phyloP scores from a whole-genome alignment of 2,113 vertebrate species.

The Baryphthengus martii region DNA sequence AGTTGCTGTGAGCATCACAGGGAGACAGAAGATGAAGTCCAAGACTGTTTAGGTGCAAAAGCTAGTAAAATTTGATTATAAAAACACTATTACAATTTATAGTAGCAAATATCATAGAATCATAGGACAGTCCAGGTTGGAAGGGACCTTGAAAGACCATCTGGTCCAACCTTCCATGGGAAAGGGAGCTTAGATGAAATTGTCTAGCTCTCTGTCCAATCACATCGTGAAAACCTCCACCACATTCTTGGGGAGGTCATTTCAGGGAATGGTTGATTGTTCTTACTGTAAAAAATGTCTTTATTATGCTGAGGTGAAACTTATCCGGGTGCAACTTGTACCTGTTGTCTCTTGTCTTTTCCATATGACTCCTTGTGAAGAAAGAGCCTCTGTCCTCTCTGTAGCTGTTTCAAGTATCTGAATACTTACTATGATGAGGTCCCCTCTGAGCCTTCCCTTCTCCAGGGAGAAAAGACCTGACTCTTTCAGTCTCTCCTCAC shows the following conservation, averaged over 20 bases:
- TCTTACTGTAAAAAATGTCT: neutral
- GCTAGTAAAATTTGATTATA: neutral
- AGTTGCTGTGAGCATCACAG: neutral
- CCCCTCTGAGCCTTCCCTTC: too few relatives aligned
- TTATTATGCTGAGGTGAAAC: neutral
- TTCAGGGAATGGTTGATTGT: neutral
- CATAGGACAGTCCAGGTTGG: neutral
- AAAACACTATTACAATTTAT: neutral
- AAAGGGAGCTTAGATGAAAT: neutral
- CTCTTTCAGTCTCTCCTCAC: too few relatives aligned
- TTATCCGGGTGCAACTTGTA: neutral
- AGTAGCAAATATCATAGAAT: neutral
- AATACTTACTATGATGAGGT: too few relatives aligned
- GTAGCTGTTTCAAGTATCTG: too few relatives aligned
- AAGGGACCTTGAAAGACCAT: neutral
- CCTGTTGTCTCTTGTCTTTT: neutral
- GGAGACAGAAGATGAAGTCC: neutral
- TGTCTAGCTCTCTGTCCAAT: fast-evolving
- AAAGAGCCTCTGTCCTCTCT: too few relatives aligned
- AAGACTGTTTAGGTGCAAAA: neutral
- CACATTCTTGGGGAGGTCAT: neutral
- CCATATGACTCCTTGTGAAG: too few relatives aligned
- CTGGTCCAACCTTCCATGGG: neutral
- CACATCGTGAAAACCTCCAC: neutral
- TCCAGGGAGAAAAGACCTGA: too few relatives aligned